Evolutionary conservation across 2,797 vertebrate species (phyloP).

Genomic region (Sebastes matsubarae): DNA sequence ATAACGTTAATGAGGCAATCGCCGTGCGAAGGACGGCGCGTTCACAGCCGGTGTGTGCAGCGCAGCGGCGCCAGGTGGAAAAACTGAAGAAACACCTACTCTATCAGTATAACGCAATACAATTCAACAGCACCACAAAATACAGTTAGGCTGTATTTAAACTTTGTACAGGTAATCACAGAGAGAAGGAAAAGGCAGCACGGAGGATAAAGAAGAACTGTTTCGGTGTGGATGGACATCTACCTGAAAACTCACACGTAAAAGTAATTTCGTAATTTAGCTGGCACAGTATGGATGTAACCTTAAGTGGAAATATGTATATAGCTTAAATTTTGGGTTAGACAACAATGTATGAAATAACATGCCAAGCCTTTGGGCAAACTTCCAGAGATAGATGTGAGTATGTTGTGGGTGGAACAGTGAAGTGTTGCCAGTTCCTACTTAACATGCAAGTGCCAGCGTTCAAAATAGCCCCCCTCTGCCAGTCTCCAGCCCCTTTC

Average conservation of each 20-base stretch:
- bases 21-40: no score
- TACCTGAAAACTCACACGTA: background rate
- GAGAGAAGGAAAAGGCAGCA: background rate
- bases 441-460: constrained; percentile 62
- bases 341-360: constrained; percentile 1
- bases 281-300: background rate
- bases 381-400: constrained; percentile 7
- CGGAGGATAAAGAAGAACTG: background rate
- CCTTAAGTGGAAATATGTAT: background rate
- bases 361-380: constrained; percentile 4
- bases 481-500: constrained; percentile 27
- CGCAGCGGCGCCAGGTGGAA: no score
- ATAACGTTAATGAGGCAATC: no score
- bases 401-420: constrained; percentile 16
- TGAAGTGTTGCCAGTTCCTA: constrained; percentile 45
- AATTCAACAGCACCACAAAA: background rate
- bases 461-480: constrained; percentile 61
- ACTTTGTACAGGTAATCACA: background rate
- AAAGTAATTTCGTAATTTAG: background rate
- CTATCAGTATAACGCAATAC: background rate
- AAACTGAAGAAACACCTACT: background rate
- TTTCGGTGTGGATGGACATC: background rate
- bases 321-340: background rate
- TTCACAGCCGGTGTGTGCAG: no score
- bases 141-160: background rate